Percentiles rank a stretch among this genome's conserved stretches.
These are phyloP conservation scores for Xenopus borealis DNA, from an alignment of 2,113 vertebrate species.

Conservation along the genomic window DNA sequence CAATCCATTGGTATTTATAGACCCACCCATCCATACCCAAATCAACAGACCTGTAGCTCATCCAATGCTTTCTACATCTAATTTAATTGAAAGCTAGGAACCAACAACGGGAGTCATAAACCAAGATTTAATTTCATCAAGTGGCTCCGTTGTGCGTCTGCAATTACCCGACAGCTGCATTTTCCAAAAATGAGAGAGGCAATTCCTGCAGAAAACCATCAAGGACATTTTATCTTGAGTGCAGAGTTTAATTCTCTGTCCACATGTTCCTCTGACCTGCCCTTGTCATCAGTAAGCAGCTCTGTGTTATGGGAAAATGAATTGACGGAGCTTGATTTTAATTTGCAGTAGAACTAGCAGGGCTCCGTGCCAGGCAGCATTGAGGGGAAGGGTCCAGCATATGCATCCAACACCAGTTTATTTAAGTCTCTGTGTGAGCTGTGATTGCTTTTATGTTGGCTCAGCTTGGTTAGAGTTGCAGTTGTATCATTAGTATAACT, in stretches of 20 bases:
- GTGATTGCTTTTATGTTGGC: too few species aligned
- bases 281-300: slow-evolving; percentile 35
- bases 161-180: neutral
- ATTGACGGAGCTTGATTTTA: slow-evolving; percentile 29
- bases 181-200: neutral
- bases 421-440: too few species aligned
- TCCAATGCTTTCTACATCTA: too few species aligned
- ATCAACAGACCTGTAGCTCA: too few species aligned
- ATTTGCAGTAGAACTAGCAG: slow-evolving; percentile 11
- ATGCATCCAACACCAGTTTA: too few species aligned
- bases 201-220: neutral
- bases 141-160: neutral
- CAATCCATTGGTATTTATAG: too few species aligned
- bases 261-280: slow-evolving; percentile 38
- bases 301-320: slow-evolving; percentile 29
- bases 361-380: slow-evolving; percentile 9
- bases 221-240: neutral
- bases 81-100: too few species aligned
- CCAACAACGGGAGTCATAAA: neutral
- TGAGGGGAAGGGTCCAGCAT: neutral
- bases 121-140: too few species aligned
- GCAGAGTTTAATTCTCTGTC: slow-evolving; percentile 27
- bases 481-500: too few species aligned
- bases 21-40: too few species aligned
- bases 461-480: too few species aligned